Conservation (phyloP, 2,888 invertebrate species). For the Diogma glabrata region DNA sequence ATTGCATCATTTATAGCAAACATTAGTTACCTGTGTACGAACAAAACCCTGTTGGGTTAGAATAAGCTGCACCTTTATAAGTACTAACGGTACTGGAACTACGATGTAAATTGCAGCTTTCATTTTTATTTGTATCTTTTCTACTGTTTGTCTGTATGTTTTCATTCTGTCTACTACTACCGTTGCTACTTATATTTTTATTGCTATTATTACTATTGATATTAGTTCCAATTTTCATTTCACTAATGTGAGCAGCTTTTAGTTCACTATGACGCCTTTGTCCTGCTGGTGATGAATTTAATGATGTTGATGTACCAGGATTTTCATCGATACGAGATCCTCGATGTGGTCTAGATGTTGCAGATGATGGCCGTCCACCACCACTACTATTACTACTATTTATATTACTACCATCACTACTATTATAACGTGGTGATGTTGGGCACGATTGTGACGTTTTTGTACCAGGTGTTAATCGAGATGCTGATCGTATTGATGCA, state of each 20-base stretch:
- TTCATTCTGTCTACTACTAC: background rate
- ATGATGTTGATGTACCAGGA: slow-evolving; percentile 28
- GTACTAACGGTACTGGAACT: slow-evolving; percentile 29
- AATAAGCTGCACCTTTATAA: slow-evolving; percentile 57
- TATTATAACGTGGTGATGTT: slow-evolving; percentile 34
- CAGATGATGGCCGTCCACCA: no score
- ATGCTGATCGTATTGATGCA: slow-evolving; percentile 26
- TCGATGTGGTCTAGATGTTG: slow-evolving; percentile 22
- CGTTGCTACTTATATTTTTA: background rate
- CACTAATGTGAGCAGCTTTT: no score
- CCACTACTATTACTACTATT: no score
- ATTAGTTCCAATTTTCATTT: no score
- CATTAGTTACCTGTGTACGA: slow-evolving; percentile 50
- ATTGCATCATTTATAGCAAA: no score
- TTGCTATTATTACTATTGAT: slow-evolving; percentile 3
- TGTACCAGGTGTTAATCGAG: slow-evolving; percentile 21
- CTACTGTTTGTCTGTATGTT: slow-evolving; percentile 14
- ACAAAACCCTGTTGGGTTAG: slow-evolving; percentile 58
- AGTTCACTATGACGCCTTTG: background rate
- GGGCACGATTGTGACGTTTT: slow-evolving; percentile 34
- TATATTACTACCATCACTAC: background rate
- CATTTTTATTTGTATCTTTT: slow-evolving; percentile 1
- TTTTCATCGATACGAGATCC: slow-evolving; percentile 17
- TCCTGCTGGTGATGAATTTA: slow-evolving; percentile 5
- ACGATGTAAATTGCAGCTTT: slow-evolving; percentile 17